Base-by-base conservation (phyloP, 2,888 invertebrate species). In the Mesodorylaimus sp. region DNA sequence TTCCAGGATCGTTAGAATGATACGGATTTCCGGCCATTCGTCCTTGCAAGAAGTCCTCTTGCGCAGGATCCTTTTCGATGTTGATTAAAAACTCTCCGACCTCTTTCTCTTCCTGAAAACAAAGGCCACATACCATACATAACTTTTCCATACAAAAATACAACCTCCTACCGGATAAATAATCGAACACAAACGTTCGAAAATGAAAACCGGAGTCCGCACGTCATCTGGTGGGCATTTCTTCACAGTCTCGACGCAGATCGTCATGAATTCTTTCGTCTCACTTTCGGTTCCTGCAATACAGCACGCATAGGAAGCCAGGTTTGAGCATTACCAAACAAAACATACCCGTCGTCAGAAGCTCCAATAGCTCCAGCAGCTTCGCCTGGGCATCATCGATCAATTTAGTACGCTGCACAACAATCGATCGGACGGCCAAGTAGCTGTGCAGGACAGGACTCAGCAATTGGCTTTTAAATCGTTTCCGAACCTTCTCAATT, bases 21-120 rank as follows among this genome's bases (percentile, higher is more conserved):
- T 95, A 97, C 0, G 95, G 95, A 73, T 95, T 97, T 46, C 93
- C 93, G 59, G 91, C 74, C 93, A 95, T 95, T 36, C 93, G 79
- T 5, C 89, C 86, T 73, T 88, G 88, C 59, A 97, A 75, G 70
- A 93, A 97, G 73, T 97, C 95, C 70, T 97, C 97, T 63, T 97
- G 95, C 61, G 93, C 93, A 0, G 91, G 85, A 73, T 97, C 97
- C 66, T 97, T 97, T 66, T 95, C 95, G 3, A 97, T 73, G 0
- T 86, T 85, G 53, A 97, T 76, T 74, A 86, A 86, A 73, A 95
- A 95, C 68, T 95, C 93, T 0, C 87, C 87, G 2, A 88, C 81
- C 64, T 91, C 91, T 63, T 89, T 91, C 69, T 93, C 91, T 26
- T 54, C 48, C 54, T 53, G 44, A 19, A 51, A 50, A 47, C 16